phyloP scores from a whole-genome alignment of 2,797 vertebrate genomes.

The Miichthys miiuy region DNA sequence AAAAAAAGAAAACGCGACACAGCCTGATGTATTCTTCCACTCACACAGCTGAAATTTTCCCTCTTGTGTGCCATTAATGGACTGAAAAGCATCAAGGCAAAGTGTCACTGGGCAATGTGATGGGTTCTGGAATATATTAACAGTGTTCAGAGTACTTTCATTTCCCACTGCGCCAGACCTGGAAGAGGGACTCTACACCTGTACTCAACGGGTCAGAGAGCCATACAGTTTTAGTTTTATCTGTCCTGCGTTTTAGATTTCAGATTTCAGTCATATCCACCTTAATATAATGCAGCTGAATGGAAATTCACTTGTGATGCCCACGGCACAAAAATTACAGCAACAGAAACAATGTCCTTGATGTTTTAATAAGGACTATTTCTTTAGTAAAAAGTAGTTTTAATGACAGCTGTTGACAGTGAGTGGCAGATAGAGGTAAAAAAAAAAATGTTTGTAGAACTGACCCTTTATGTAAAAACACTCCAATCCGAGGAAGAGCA shows the following conservation, averaged over 20 bases:
- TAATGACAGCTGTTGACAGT: neutral
- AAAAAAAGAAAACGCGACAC: constrained; percentile 1
- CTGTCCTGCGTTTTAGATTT: neutral
- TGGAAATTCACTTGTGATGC: neutral
- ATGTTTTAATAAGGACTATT: neutral
- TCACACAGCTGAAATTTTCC: constrained; percentile 46
- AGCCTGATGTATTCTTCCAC: constrained; percentile 41
- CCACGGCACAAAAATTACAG: neutral
- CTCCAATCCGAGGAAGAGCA: neutral
- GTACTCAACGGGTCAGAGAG: constrained; percentile 6
- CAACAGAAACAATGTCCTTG: neutral
- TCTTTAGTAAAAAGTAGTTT: no score
- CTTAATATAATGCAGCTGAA: neutral
- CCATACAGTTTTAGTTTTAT: neutral
- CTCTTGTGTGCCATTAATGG: constrained; percentile 53
- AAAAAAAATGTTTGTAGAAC: neutral
- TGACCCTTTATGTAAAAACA: neutral
- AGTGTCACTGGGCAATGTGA: constrained; percentile 23
- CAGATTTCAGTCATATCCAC: neutral
- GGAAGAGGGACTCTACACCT: constrained; percentile 1
- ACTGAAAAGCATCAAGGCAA: constrained; percentile 52
- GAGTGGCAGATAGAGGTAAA: neutral
- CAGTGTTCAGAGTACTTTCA: constrained; percentile 11
- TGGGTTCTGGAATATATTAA: constrained; percentile 31
- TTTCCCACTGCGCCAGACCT: neutral